These are phyloP conservation scores for Molossus molossus DNA, from an alignment of 2,797 vertebrate species.

Conservation along the genomic window DNA sequence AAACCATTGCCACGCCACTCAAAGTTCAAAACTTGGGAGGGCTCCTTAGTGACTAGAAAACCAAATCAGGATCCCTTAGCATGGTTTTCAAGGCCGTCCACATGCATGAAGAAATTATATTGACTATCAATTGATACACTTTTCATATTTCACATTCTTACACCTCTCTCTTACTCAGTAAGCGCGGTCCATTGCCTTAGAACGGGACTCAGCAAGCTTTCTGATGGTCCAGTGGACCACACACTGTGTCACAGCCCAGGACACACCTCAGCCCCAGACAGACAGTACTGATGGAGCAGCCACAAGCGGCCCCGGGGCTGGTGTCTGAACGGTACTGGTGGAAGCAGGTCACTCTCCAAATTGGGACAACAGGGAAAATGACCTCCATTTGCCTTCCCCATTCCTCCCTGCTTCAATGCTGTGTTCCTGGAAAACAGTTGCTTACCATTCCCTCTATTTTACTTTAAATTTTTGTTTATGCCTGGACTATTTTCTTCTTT, in stretches of 20 bases:
- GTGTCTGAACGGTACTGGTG: background rate
- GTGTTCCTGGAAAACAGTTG: background rate
- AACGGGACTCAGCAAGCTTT: background rate
- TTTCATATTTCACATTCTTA: background rate
- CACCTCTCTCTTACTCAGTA: background rate
- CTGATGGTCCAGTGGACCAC: background rate
- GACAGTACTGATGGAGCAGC: background rate
- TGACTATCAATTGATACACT: background rate
- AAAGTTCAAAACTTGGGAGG: background rate
- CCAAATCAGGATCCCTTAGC: background rate
- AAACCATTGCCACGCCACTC: background rate
- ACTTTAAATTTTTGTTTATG: background rate
- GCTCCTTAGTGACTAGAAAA: background rate
- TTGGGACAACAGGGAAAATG: background rate
- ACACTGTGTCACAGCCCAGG: rapidly evolving
- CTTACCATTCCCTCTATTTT: background rate
- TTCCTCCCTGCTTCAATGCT: background rate
- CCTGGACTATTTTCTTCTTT: background rate
- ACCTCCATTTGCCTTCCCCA: background rate
- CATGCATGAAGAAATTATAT: background rate
- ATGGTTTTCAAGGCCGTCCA: background rate
- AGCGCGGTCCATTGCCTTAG: background rate
- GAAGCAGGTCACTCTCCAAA: background rate
- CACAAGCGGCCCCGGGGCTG: background rate
- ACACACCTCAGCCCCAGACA: background rate